phyloP scores from a whole-genome alignment of 2,797 vertebrate genomes.

The Acrossocheilus wenchowensis region DNA sequence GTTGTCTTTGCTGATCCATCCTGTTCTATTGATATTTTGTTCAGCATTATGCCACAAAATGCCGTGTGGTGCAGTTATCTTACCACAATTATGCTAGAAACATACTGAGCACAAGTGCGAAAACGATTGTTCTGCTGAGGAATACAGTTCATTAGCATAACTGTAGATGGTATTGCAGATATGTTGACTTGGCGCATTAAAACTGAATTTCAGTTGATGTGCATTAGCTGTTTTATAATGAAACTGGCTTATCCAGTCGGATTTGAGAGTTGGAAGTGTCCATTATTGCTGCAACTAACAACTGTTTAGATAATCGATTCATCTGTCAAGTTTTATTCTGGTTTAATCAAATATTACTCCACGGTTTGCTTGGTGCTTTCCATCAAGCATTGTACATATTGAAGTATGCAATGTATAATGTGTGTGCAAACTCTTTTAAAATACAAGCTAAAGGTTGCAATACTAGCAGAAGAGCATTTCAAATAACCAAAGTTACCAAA shows the following conservation, averaged over 20 bases:
- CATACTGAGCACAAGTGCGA: not conserved
- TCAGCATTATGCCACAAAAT: not conserved
- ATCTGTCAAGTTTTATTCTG: not conserved
- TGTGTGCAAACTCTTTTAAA: not conserved
- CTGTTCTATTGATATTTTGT: not conserved
- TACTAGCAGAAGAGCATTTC: not conserved
- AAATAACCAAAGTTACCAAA: not conserved
- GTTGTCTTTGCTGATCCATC: constrained; percentile 1
- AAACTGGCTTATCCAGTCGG: not conserved
- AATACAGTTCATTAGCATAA: not conserved
- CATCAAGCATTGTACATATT: no score
- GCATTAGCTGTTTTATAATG: not conserved
- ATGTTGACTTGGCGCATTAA: constrained; percentile 6
- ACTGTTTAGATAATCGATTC: not conserved
- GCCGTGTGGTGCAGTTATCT: not conserved
- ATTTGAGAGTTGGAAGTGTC: not conserved
- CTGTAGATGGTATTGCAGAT: constrained; percentile 1
- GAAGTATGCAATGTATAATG: not conserved
- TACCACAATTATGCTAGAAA: not conserved
- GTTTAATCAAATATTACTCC: not conserved
- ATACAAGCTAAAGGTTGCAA: not conserved
- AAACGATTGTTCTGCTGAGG: not conserved
- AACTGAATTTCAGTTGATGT: not conserved
- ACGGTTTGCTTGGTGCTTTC: not conserved
- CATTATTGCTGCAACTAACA: not conserved